A percentile compares a stretch with the other conserved stretches of the same genome.
These are phyloP conservation scores for Chionomys nivalis DNA, from an alignment of 2,113 vertebrate species.

Conservation along the genomic window DNA sequence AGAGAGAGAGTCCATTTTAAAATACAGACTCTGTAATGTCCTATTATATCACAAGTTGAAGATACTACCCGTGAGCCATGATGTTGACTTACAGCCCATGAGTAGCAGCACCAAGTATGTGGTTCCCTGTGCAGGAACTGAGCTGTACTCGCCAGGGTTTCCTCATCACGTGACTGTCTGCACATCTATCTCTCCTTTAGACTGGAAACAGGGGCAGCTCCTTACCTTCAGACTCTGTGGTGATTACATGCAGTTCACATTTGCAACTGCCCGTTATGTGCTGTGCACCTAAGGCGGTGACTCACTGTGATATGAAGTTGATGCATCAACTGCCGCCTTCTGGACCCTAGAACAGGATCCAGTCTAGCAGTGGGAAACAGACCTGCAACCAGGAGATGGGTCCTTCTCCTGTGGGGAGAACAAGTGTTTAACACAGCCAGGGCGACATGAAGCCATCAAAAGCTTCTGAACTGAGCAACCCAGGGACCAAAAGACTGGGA, in stretches of 20 bases:
- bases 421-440: not conserved
- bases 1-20: not conserved
- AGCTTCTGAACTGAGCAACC: not conserved
- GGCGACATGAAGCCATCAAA: not conserved
- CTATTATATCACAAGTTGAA: not conserved
- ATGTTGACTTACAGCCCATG: not conserved
- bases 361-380: not conserved
- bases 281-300: no score
- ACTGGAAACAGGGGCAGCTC: no score
- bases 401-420: not conserved
- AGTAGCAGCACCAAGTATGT: not conserved
- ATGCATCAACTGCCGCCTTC: no score
- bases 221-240: not conserved
- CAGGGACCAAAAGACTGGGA: no score
- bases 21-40: not conserved
- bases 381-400: not conserved
- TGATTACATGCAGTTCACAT: fast-evolving
- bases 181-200: not conserved
- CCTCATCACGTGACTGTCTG: not conserved
- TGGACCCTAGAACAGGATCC: not conserved
- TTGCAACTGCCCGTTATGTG: not conserved
- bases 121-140: not conserved
- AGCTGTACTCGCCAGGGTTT: not conserved
- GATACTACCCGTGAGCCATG: not conserved
- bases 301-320: not conserved